Conservation (phyloP, 2,113 vertebrate genomes). For the Maylandia zebra region DNA sequence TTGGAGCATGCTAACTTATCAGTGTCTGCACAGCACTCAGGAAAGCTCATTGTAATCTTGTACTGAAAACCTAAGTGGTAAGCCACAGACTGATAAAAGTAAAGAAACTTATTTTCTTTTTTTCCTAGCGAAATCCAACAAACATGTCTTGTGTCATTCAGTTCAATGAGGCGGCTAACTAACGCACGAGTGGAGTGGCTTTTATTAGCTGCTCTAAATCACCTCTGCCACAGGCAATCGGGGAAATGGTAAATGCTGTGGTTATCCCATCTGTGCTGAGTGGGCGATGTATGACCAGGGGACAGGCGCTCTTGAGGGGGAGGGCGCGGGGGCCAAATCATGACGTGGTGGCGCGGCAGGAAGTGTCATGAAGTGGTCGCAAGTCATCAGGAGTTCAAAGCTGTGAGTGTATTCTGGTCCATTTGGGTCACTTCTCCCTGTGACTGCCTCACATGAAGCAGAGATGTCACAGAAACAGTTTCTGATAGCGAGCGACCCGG, state of each 20-base stretch:
- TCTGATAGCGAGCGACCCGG: neutral
- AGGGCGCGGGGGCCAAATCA: neutral
- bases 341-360: neutral
- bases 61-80: neutral
- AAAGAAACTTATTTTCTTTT: slow-evolving; percentile 2
- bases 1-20: neutral
- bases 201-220: slow-evolving; percentile 23
- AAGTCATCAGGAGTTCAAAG: neutral
- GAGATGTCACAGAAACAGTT: neutral
- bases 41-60: neutral
- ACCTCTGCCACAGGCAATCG: neutral
- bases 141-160: neutral
- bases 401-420: neutral
- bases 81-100: neutral
- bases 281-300: neutral
- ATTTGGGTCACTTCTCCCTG: neutral
- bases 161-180: neutral
- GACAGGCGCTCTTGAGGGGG: neutral
- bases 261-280: neutral
- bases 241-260: neutral
- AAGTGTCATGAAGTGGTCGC: neutral
- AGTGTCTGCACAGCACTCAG: neutral
- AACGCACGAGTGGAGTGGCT: neutral
- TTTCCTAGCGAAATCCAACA: neutral
- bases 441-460: neutral